Evolutionary conservation across 2,797 vertebrate species (phyloP).

Genomic region (Toxotes lorentzi): DNA sequence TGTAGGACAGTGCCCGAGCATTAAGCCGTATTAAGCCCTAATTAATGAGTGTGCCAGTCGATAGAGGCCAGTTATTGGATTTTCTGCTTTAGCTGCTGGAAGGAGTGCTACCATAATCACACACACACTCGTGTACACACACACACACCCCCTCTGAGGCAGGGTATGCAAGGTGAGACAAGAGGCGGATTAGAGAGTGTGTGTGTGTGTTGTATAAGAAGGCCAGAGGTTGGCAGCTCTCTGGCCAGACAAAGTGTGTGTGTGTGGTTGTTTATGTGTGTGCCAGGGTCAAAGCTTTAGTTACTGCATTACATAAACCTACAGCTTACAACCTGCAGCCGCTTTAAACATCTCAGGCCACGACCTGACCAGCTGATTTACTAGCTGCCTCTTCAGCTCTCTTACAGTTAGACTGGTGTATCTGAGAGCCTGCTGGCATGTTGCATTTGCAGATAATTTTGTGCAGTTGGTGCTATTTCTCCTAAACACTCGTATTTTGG

Average conservation of each 20-base stretch:
- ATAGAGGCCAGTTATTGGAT: slow-evolving; percentile 91
- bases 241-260: slow-evolving; percentile 39
- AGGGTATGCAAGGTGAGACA: slow-evolving; percentile 58
- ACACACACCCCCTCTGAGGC: slow-evolving; percentile 29
- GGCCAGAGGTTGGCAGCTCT: slow-evolving; percentile 70
- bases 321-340: slow-evolving; percentile 62
- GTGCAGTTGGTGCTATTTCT: slow-evolving; percentile 19
- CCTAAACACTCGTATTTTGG: slow-evolving; percentile 10
- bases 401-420: slow-evolving; percentile 8
- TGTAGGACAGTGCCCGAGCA: slow-evolving; percentile 83
- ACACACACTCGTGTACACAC: slow-evolving; percentile 56
- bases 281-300: slow-evolving; percentile 60
- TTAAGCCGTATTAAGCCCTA: slow-evolving; percentile 96
- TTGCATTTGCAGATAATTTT: neutral
- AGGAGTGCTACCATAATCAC: slow-evolving; percentile 84
- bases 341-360: slow-evolving; percentile 58
- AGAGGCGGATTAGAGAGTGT: slow-evolving; percentile 62
- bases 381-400: slow-evolving; percentile 40
- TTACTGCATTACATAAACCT: slow-evolving; percentile 62
- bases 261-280: slow-evolving; percentile 46
- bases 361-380: slow-evolving; percentile 54
- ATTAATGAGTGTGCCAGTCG: slow-evolving; percentile 94
- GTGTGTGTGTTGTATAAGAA: slow-evolving; percentile 38
- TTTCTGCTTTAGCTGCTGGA: slow-evolving; percentile 89
- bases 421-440: slow-evolving; percentile 25